phyloP scores from a whole-genome alignment of 2,888 invertebrate species.

The Dioctria rufipes region DNA sequence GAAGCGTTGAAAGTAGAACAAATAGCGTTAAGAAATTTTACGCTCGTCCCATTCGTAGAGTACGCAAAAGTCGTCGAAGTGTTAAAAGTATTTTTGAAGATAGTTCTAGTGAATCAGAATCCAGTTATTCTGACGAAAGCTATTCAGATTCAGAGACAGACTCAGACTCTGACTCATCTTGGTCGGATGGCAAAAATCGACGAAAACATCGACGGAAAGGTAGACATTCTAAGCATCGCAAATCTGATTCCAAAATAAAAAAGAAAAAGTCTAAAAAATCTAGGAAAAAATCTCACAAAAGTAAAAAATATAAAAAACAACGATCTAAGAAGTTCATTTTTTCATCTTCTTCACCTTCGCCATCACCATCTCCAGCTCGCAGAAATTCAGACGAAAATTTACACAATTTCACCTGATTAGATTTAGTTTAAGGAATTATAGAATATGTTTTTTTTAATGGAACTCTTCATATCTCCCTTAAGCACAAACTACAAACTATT shows the following conservation, averaged over 20 bases:
- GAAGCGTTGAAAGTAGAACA: slow-evolving; percentile 41
- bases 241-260: slow-evolving; percentile 30
- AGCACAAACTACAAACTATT: no score
- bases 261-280: slow-evolving; percentile 43
- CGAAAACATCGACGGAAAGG: slow-evolving; percentile 25
- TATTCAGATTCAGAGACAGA: slow-evolving; percentile 1
- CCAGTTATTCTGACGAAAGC: slow-evolving; percentile 37
- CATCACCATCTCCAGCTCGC: slow-evolving; percentile 18
- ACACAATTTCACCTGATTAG: slow-evolving; percentile 21
- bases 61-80: slow-evolving; percentile 28
- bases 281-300: slow-evolving; percentile 40
- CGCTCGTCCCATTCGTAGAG: slow-evolving; percentile 53
- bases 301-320: slow-evolving; percentile 36
- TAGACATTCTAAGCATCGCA: slow-evolving; percentile 25
- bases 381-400: slow-evolving; percentile 16
- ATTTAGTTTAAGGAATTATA: slow-evolving; percentile 31
- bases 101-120: slow-evolving; percentile 31
- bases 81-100: slow-evolving; percentile 56
- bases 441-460: slow-evolving; percentile 36
- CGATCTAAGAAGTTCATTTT: slow-evolving; percentile 36
- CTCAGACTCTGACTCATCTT: slow-evolving; percentile 41
- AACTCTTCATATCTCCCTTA: slow-evolving; percentile 29
- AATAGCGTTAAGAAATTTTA: slow-evolving; percentile 54
- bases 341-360: slow-evolving; percentile 30
- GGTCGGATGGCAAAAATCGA: slow-evolving; percentile 44